phyloP scores from a whole-genome alignment of 2,797 vertebrate species.

The Sylvilagus floridanus region DNA sequence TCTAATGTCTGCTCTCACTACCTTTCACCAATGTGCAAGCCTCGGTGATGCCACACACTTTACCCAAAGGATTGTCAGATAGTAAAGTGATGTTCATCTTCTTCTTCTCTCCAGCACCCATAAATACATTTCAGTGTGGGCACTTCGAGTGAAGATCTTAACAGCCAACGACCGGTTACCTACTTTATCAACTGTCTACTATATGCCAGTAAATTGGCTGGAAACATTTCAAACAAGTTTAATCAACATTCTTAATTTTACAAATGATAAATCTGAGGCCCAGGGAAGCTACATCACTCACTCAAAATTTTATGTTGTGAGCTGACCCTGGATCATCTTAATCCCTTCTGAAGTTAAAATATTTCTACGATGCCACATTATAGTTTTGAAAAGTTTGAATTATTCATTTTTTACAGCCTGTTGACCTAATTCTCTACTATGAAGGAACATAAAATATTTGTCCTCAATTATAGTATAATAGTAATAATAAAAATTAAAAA shows the following conservation, averaged over 20 bases:
- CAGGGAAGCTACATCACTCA: neutral
- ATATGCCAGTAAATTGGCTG: conserved; percentile 20
- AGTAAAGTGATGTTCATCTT: neutral
- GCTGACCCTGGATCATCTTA: neutral
- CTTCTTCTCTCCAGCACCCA: neutral
- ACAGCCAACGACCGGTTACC: neutral
- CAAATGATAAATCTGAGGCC: neutral
- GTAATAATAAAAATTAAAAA: neutral
- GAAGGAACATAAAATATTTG: neutral
- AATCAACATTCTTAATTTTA: conserved; percentile 16
- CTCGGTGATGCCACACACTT: neutral
- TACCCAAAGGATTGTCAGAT: neutral
- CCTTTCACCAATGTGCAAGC: neutral
- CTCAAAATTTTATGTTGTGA: neutral
- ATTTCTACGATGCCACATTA: neutral
- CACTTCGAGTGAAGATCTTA: neutral
- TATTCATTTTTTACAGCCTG: neutral
- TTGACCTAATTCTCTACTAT: neutral
- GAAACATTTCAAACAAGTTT: neutral
- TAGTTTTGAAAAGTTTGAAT: neutral
- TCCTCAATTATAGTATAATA: neutral
- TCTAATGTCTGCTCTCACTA: neutral
- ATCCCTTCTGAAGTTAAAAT: neutral
- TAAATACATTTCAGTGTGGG: neutral
- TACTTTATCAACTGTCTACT: neutral